Conservation (phyloP, 2,888 invertebrate genomes). For the Epinotia nisella region DNA sequence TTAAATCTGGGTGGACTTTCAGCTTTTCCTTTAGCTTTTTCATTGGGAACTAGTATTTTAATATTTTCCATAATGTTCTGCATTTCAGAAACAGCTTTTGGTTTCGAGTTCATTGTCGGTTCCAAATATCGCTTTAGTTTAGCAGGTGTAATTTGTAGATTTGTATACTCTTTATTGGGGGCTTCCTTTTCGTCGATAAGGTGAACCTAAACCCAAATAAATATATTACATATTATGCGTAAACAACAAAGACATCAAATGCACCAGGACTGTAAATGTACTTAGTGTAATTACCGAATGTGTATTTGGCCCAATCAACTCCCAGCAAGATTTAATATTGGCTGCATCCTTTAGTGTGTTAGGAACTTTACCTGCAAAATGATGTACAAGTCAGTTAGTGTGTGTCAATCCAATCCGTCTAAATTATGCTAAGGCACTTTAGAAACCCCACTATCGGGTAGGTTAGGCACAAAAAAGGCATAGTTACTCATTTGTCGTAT, state of each 20-base stretch:
- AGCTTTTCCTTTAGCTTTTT: background rate
- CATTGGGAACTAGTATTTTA: conserved; percentile 12
- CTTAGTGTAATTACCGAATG: conserved; percentile 60
- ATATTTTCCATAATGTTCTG: conserved; percentile 3
- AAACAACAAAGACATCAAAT: background rate
- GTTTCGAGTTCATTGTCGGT: conserved; percentile 5
- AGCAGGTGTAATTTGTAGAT: conserved; percentile 53
- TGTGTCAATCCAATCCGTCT: background rate
- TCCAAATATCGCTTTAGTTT: conserved; percentile 55
- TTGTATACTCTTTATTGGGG: conserved; percentile 49
- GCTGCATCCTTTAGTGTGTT: conserved; percentile 26
- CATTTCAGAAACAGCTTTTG: background rate
- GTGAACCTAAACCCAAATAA: conserved; percentile 57
- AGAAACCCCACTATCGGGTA: no score
- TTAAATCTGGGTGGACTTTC: conserved; percentile 6
- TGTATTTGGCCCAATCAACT: conserved; percentile 54
- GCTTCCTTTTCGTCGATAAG: conserved; percentile 59
- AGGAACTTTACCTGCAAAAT: conserved; percentile 32
- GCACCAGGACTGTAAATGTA: background rate
- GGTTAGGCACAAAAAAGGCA: background rate
- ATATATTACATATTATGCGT: background rate
- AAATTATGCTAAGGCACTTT: background rate
- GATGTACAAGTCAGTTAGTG: background rate
- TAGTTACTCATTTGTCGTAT: conserved; percentile 32
- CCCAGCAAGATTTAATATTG: conserved; percentile 54